These are phyloP conservation scores for Cololabis saira DNA, from an alignment of 2,113 vertebrate genomes.

Conservation along the genomic window DNA sequence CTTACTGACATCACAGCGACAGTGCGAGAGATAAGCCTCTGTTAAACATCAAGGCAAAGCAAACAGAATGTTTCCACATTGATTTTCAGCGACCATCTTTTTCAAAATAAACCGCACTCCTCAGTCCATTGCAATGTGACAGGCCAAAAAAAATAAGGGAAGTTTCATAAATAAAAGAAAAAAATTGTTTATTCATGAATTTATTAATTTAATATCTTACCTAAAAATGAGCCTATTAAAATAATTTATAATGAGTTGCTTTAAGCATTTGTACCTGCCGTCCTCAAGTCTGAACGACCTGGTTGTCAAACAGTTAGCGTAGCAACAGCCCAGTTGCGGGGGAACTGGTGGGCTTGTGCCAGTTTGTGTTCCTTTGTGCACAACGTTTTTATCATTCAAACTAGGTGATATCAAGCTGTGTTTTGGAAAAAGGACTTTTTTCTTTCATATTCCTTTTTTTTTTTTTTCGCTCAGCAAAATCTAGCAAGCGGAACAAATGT, in stretches of 20 bases:
- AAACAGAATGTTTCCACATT: constrained; percentile 67
- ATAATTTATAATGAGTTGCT: constrained; percentile 52
- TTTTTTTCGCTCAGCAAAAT: no score
- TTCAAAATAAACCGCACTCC: constrained; percentile 44
- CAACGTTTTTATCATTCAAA: neutral
- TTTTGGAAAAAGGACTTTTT: no score
- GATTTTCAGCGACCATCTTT: constrained; percentile 54
- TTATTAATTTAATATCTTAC: neutral
- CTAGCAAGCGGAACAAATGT: no score
- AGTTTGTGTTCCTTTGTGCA: neutral
- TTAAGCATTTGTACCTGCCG: constrained; percentile 59
- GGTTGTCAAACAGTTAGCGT: constrained; percentile 56
- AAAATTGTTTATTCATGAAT: constrained; percentile 3
- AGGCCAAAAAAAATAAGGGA: neutral
- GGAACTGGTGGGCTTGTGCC: neutral
- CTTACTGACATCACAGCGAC: neutral
- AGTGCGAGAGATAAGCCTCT: constrained; percentile 36
- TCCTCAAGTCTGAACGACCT: constrained; percentile 52
- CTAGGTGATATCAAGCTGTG: no score
- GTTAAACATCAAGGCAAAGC: constrained; percentile 65
- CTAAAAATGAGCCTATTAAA: constrained; percentile 56
- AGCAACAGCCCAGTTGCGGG: constrained; percentile 34
- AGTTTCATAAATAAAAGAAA: neutral
- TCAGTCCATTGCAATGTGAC: constrained; percentile 45
- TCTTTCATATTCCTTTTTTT: no score